Conservation (phyloP, 37 sponge, comb jelly and placozoan species). For the Bolinopsis microptera region DNA sequence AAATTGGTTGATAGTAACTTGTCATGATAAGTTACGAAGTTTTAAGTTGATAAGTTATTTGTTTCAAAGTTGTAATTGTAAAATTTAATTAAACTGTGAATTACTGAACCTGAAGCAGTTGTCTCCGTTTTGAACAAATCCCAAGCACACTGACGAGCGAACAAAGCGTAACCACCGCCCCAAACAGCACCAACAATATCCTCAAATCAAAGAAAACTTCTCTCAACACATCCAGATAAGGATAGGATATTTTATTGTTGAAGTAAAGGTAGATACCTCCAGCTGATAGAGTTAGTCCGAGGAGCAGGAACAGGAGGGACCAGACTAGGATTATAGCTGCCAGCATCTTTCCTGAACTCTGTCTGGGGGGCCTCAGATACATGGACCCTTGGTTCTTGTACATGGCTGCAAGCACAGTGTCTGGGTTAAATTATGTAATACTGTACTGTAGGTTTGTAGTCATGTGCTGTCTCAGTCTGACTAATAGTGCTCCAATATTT, state of each 20-base stretch:
- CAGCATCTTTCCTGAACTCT: not conserved
- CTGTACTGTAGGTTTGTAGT: too few relatives aligned
- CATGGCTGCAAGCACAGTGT: not conserved
- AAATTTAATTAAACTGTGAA: not conserved
- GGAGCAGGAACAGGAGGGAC: not conserved
- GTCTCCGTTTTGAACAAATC: not conserved
- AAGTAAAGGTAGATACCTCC: not conserved
- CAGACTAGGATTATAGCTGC: not conserved
- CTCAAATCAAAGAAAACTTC: not conserved
- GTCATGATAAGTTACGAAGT: too few relatives aligned
- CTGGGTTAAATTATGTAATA: too few relatives aligned
- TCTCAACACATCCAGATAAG: not conserved
- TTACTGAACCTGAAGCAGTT: conserved; percentile 21
- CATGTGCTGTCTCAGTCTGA: too few relatives aligned
- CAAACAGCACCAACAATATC: not conserved
- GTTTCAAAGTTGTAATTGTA: too few relatives aligned
- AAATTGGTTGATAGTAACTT: too few relatives aligned
- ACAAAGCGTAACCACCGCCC: not conserved
- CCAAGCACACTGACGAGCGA: not conserved
- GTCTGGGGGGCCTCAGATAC: not conserved
- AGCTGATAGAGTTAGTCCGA: not conserved
- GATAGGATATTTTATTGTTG: not conserved
- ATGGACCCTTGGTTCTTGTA: not conserved
- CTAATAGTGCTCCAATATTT: too few relatives aligned
- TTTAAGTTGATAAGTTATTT: too few relatives aligned